Evolutionary conservation across 2,888 invertebrate genomes (phyloP).

Genomic region (Ischnura elegans): DNA sequence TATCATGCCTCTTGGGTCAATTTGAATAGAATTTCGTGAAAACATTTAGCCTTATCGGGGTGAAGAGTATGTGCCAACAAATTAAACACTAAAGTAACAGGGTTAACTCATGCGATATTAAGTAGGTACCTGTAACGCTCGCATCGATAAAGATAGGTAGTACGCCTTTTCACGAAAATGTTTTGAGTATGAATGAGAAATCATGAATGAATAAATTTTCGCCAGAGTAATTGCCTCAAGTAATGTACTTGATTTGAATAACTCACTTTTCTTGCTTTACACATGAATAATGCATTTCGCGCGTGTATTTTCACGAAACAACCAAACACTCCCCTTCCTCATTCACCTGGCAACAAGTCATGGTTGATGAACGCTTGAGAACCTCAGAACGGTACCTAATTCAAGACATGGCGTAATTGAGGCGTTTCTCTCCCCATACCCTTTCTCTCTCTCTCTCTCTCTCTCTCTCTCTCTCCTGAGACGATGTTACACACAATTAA

Average conservation of each 20-base stretch:
- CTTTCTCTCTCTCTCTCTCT: too few relatives aligned
- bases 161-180: background rate
- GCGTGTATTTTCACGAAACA: background rate
- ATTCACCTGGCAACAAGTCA: background rate
- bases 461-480: background rate
- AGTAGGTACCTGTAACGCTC: background rate
- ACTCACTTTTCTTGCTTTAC: background rate
- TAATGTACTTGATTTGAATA: background rate
- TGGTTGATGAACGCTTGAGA: conserved; percentile 4
- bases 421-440: background rate
- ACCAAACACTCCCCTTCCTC: background rate
- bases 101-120: background rate
- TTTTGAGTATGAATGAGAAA: background rate
- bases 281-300: background rate
- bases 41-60: too few relatives aligned
- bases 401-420: conserved; percentile 4
- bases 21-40: too few relatives aligned
- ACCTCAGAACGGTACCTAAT: background rate
- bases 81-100: background rate
- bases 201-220: background rate
- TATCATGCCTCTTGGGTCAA: too few relatives aligned
- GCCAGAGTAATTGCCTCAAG: background rate
- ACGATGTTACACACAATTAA: conserved; percentile 15
- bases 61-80: too few relatives aligned
- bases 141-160: background rate